These are phyloP conservation scores for Keiferia lycopersicella DNA, from an alignment of 2,888 invertebrate species.

Conservation along the genomic window DNA sequence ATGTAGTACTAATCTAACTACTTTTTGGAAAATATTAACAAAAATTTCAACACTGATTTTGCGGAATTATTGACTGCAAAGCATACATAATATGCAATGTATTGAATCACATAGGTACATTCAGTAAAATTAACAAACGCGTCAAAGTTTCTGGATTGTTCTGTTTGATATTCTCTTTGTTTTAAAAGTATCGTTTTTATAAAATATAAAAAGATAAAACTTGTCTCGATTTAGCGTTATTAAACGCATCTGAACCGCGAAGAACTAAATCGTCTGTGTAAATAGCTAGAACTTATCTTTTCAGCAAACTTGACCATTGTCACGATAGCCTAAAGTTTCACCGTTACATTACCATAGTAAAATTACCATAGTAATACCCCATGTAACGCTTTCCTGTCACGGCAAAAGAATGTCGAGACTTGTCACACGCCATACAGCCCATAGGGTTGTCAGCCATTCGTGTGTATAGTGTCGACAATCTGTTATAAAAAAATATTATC, in stretches of 20 bases:
- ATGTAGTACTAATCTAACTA: too few relatives aligned
- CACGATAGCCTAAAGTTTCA: slow-evolving; percentile 15
- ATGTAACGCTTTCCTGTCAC: slow-evolving; percentile 42
- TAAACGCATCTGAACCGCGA: neutral
- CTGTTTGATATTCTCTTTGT: too few relatives aligned
- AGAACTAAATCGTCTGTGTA: neutral
- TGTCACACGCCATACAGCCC: slow-evolving; percentile 48
- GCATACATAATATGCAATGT: too few relatives aligned
- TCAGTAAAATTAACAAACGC: too few relatives aligned
- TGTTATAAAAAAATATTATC: neutral
- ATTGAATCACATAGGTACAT: too few relatives aligned
- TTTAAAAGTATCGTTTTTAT: too few relatives aligned
- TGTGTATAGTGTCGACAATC: neutral
- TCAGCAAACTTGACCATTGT: slow-evolving; percentile 4
- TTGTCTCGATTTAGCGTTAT: neutral
- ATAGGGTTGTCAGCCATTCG: slow-evolving; percentile 34
- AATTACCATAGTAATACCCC: slow-evolving; percentile 28
- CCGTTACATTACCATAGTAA: slow-evolving; percentile 16
- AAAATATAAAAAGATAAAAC: too few relatives aligned
- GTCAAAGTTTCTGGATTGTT: too few relatives aligned
- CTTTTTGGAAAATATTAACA: too few relatives aligned
- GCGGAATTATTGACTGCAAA: too few relatives aligned
- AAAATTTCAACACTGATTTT: too few relatives aligned
- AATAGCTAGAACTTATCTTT: neutral
- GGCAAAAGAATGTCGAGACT: slow-evolving; percentile 44